phyloP scores from a whole-genome alignment of 2,888 invertebrate species.

The Crioceris asparagi region DNA sequence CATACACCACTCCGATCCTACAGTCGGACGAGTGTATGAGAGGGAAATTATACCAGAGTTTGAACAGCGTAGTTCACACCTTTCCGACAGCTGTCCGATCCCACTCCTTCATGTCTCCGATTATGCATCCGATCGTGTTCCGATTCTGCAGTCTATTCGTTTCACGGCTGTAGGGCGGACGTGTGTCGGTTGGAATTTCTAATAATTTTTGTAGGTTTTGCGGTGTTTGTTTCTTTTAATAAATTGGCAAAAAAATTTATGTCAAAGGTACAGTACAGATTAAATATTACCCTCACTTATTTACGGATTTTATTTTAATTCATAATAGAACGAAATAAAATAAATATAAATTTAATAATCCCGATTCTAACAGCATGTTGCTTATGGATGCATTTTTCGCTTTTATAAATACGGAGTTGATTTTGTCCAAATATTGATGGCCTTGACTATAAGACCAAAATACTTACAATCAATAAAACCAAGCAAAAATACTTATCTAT shows the following conservation, averaged over 20 bases:
- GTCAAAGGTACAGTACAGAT: neutral
- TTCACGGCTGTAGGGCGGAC: conserved; percentile 1
- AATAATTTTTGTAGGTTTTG: neutral
- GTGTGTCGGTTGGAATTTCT: neutral
- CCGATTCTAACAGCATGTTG: too few species aligned
- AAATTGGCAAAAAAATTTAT: neutral
- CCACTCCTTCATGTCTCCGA: too few species aligned
- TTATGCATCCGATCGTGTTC: too few species aligned
- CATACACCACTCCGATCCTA: too few species aligned
- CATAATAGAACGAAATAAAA: neutral
- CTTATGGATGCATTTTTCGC: too few species aligned
- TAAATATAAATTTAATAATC: conserved; percentile 1
- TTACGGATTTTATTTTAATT: conserved; percentile 1
- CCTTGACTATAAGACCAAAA: conserved; percentile 1
- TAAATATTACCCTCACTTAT: conserved; percentile 1
- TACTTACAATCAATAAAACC: conserved; percentile 2
- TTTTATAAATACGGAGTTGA: neutral
- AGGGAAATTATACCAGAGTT: too few species aligned
- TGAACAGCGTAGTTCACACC: too few species aligned
- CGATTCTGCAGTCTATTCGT: conserved; percentile 2
- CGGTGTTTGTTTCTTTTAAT: neutral
- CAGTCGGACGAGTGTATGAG: too few species aligned
- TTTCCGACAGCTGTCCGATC: too few species aligned
- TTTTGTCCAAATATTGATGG: neutral
- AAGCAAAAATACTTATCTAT: conserved; percentile 1